Percentiles rank a stretch among this genome's conserved stretches.
Evolutionary conservation across 2,113 vertebrate genomes (phyloP).

Genomic region (Cryptomyrus ogoouensis): DNA sequence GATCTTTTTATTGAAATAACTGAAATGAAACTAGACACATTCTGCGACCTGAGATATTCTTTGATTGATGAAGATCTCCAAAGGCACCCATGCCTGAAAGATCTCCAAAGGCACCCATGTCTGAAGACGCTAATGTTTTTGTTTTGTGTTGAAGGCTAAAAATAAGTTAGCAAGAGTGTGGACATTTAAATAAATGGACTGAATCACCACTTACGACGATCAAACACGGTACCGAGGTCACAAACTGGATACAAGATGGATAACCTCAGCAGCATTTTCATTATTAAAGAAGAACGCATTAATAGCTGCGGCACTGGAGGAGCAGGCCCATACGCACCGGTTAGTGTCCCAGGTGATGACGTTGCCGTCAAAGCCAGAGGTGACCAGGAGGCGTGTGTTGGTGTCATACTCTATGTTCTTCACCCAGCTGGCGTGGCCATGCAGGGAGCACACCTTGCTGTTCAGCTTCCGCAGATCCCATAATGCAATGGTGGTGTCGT

Average conservation of each 20-base stretch:
- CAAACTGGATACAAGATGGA: neutral
- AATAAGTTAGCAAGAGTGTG: neutral
- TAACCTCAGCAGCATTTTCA: neutral
- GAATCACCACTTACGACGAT: neutral
- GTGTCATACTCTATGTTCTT: slow-evolving; percentile 99
- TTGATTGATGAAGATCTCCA: neutral
- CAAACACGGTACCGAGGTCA: neutral
- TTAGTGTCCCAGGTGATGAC: slow-evolving; percentile 99
- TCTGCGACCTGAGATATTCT: neutral
- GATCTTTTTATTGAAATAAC: neutral
- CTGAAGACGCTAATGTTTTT: neutral
- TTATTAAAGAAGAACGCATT: neutral
- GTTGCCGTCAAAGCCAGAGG: slow-evolving; percentile 95
- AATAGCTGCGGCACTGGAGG: neutral
- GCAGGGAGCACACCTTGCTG: slow-evolving; percentile 89
- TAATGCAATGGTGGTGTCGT: slow-evolving; percentile 94
- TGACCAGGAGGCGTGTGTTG: slow-evolving; percentile 90
- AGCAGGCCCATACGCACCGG: slow-evolving; percentile 58
- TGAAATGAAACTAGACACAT: neutral
- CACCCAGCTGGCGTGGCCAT: slow-evolving; percentile 98
- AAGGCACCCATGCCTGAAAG: neutral
- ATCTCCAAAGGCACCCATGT: neutral
- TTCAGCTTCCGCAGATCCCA: slow-evolving; percentile 95
- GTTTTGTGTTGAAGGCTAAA: neutral
- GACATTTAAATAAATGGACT: neutral